These are phyloP conservation scores for Gastrophryne carolinensis DNA, from an alignment of 2,797 vertebrate genomes.

Conservation along the genomic window DNA sequence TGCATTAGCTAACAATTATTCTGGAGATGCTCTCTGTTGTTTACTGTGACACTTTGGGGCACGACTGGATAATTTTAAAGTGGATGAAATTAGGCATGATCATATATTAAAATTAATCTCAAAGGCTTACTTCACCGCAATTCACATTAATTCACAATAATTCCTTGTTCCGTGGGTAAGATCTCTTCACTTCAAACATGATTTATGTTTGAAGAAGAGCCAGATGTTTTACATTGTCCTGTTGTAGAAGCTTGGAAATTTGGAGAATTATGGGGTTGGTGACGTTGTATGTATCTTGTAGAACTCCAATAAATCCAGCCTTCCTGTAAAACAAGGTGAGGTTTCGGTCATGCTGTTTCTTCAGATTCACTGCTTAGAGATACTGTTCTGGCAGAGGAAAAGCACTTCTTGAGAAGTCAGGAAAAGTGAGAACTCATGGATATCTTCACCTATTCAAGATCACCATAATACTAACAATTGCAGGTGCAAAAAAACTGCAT, in stretches of 20 bases:
- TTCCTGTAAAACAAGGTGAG: too few species aligned
- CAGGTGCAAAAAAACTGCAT: too few species aligned
- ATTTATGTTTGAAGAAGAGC: slow-evolving; percentile 29
- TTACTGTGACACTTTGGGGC: slow-evolving; percentile 10
- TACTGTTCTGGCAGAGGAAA: too few species aligned
- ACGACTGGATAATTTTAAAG: slow-evolving; percentile 22
- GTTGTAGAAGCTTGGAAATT: not conserved
- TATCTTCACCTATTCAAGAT: too few species aligned
- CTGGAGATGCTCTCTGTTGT: slow-evolving; percentile 29
- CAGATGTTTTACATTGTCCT: slow-evolving; percentile 26
- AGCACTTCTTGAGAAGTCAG: too few species aligned
- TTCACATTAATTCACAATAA: slow-evolving; percentile 26
- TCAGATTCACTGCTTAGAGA: too few species aligned
- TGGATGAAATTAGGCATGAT: slow-evolving; percentile 33
- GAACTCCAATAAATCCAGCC: too few species aligned
- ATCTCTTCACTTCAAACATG: slow-evolving; percentile 36
- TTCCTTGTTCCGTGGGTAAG: slow-evolving; percentile 7
- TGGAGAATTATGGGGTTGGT: not conserved
- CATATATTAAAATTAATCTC: slow-evolving; percentile 31
- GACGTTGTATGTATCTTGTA: not conserved
- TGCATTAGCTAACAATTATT: slow-evolving; percentile 38
- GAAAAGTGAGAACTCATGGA: too few species aligned
- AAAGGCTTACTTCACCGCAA: slow-evolving; percentile 21
- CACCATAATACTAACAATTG: too few species aligned
- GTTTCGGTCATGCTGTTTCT: too few species aligned